phyloP scores from a whole-genome alignment of 2,797 vertebrate genomes.

The Florisuga fusca region DNA sequence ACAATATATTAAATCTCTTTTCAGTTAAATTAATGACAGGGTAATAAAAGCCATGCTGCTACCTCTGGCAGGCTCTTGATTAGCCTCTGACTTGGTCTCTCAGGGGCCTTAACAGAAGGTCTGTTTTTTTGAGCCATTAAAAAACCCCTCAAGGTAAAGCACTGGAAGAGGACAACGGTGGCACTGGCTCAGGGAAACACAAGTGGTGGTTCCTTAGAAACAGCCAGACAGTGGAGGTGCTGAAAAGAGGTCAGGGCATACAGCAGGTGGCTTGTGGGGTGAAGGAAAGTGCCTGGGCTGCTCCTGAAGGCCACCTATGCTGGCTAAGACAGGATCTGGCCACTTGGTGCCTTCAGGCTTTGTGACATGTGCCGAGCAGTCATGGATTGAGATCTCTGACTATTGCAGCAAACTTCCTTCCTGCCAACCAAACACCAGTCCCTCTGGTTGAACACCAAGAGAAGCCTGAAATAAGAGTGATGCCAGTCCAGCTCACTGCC shows the following conservation, averaged over 20 bases:
- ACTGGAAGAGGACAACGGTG: background rate
- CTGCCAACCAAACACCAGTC: background rate
- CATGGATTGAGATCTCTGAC: fast-evolving
- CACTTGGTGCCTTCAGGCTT: background rate
- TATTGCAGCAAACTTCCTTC: background rate
- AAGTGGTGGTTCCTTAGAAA: background rate
- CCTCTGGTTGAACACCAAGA: background rate
- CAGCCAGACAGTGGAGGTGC: background rate
- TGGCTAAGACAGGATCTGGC: background rate
- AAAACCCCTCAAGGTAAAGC: background rate
- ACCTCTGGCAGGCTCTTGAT: background rate
- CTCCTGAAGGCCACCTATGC: background rate
- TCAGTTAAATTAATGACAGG: background rate
- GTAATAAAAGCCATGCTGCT: background rate
- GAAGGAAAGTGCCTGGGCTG: background rate
- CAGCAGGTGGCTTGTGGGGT: fast-evolving
- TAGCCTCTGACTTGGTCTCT: constrained; percentile 6
- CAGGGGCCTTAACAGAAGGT: background rate
- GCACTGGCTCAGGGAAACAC: background rate
- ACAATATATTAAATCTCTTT: background rate
- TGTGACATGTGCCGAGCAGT: background rate
- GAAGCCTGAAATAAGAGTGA: background rate
- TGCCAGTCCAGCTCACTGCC: background rate
- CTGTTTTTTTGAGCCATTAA: background rate
- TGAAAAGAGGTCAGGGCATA: background rate